These are phyloP conservation scores for Sebastolobus altivelis DNA, from an alignment of 2,797 vertebrate species.

Conservation along the genomic window DNA sequence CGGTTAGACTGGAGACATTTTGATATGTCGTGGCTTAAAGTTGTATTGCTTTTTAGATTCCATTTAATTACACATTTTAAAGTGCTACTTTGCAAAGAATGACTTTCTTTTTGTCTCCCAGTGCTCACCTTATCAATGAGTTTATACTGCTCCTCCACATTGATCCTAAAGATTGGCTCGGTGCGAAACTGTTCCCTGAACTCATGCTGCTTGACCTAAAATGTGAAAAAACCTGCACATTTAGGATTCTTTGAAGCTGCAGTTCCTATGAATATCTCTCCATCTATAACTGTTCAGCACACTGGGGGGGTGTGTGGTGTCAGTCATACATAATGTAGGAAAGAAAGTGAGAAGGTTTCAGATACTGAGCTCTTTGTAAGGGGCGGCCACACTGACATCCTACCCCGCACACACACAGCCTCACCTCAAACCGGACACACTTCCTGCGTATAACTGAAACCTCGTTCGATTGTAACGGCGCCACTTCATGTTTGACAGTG, in stretches of 20 bases:
- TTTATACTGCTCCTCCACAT: constrained; percentile 81
- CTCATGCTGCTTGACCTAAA: constrained; percentile 87
- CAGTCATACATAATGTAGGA: constrained; percentile 75
- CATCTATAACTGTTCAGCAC: not conserved
- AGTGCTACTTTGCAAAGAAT: not conserved
- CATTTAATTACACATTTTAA: not conserved
- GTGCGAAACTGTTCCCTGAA: constrained; percentile 88
- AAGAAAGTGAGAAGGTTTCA: constrained; percentile 61
- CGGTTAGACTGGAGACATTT: constrained; percentile 75
- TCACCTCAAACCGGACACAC: constrained; percentile 91
- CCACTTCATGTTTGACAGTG: constrained; percentile 88
- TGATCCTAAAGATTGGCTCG: constrained; percentile 83
- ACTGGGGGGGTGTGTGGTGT: not conserved
- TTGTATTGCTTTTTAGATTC: not conserved
- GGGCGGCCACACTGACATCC: constrained; percentile 44
- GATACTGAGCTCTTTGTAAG: constrained; percentile 61
- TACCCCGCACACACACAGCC: constrained; percentile 50
- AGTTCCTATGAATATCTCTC: constrained; percentile 1
- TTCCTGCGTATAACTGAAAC: constrained; percentile 93
- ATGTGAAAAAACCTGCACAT: constrained; percentile 32
- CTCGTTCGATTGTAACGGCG: constrained; percentile 89
- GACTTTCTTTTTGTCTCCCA: not conserved
- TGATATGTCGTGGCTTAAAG: not conserved
- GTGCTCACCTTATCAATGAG: constrained; percentile 82
- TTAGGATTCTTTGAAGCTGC: not conserved